Percentiles rank a stretch among this genome's conserved stretches.
phyloP scores from a whole-genome alignment of 1,140 invertebrate genomes.

The Gyrodactylus salaris region DNA sequence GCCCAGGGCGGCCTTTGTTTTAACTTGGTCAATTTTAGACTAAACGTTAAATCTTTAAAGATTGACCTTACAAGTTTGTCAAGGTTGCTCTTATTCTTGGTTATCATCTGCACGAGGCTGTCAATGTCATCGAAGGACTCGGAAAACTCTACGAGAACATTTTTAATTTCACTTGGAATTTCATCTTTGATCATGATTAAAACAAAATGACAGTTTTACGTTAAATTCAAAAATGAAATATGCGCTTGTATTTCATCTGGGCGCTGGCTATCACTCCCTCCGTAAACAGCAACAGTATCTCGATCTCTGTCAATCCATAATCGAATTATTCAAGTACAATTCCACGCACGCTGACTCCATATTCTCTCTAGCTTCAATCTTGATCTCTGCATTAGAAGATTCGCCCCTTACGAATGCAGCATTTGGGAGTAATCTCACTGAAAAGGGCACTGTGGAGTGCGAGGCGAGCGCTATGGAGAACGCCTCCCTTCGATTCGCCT shows the following conservation, averaged over 20 bases:
- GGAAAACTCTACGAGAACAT: neutral
- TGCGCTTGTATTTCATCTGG: neutral
- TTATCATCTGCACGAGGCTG: neutral
- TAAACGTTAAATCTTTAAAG: neutral
- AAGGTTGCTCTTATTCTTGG: neutral
- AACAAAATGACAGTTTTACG: neutral
- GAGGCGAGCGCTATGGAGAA: conserved; percentile 72
- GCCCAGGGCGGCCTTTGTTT: neutral
- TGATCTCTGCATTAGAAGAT: conserved; percentile 19
- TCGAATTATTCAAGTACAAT: neutral
- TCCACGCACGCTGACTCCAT: neutral
- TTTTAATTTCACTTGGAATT: neutral
- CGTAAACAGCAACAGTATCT: neutral
- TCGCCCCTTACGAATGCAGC: conserved; percentile 60
- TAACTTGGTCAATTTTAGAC: neutral
- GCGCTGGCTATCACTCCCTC: neutral
- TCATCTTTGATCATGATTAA: neutral
- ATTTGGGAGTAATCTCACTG: conserved; percentile 52
- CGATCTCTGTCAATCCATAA: neutral
- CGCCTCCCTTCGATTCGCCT: conserved; percentile 38
- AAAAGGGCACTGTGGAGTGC: conserved; percentile 48
- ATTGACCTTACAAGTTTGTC: neutral
- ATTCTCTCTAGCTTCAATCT: neutral
- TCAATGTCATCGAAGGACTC: neutral
- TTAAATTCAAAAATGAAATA: neutral